Evolutionary conservation across 2,113 vertebrate species (phyloP).

Genomic region (Rhombomys opimus): DNA sequence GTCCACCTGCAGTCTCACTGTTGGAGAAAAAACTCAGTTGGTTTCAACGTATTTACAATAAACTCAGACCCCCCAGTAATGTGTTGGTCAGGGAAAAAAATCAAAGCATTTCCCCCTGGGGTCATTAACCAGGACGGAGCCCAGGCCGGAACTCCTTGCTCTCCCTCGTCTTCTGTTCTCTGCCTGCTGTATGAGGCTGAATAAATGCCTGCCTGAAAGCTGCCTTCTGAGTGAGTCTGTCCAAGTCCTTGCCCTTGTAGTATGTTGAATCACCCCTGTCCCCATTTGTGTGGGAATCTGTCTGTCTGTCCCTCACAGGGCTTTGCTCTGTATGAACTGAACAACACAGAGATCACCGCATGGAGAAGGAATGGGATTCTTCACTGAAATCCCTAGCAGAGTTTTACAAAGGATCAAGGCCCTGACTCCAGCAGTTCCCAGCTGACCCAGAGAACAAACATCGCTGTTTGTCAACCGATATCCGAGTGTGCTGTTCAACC

Average conservation of each 20-base stretch:
- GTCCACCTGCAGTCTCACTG: not conserved
- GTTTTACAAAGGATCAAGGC: not conserved
- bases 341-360: not conserved
- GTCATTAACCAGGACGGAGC: not conserved
- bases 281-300: not conserved
- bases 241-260: too few relatives aligned
- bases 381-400: not conserved
- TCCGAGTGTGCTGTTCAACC: not conserved
- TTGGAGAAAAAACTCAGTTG: not conserved
- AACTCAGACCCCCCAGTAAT: not conserved
- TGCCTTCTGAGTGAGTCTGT: not conserved
- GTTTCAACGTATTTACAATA: not conserved
- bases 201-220: not conserved
- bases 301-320: not conserved
- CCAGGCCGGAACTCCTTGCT: not conserved
- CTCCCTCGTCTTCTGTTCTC: not conserved
- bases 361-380: not conserved
- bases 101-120: not conserved
- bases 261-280: too few relatives aligned
- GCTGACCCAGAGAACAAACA: not conserved
- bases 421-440: not conserved
- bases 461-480: not conserved
- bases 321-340: too few relatives aligned
- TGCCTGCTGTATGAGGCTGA: not conserved
- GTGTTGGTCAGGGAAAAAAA: not conserved